Evolutionary conservation across 2,797 vertebrate species (phyloP), one percentile per base, ranked within the genome.

Genomic region (Hemibagrus guttatus): DNA sequence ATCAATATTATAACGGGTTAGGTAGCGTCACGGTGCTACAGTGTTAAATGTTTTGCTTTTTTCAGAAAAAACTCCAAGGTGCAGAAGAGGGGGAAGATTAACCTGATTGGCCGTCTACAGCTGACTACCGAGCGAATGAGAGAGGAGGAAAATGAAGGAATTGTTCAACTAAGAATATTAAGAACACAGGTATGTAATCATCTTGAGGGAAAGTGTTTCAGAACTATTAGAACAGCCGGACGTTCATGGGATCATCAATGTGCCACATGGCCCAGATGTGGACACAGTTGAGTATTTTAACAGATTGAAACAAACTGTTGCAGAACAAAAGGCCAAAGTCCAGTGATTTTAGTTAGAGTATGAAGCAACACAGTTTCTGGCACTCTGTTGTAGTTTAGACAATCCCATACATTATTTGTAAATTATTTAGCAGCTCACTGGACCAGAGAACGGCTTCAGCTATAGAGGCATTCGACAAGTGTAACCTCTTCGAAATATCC

Each of bases 71-170:
- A 99, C 42, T 97, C 97, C 84, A 99, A 99, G 93, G 98, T 99
- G 92, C 98, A 99, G 94, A 99, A 99, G 94, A 95, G 98, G 86
- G 98, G 98, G 85, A 99, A 99, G 94, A 99, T 99, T 84, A 99
- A 99, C 92, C 95, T 99, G 94, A 99, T 99, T 89, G 98, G 98
- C 86, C 97, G 98, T 42, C 95, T 99, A 87, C 98, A 99, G 90
- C 96, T 99, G 89, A 99, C 98, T 64, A 99, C 98, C 0, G 98
- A 99, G 92, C 96, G 98, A 91, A 99, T 99, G 98, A 95, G 98
- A 89, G 98, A 99, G 93, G 98, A 99, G 89, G 98, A 99, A 90
- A 99, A 99, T 83, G 98, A 99, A 95, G 98, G 98, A 91, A 99
- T 99, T 88, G 98, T 99, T 86, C 98, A 99, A 90, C 95, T 99